Percentiles rank a stretch among this genome's conserved stretches.
phyloP scores from a whole-genome alignment of 2,888 invertebrate species.

The Sthenelais limicola region DNA sequence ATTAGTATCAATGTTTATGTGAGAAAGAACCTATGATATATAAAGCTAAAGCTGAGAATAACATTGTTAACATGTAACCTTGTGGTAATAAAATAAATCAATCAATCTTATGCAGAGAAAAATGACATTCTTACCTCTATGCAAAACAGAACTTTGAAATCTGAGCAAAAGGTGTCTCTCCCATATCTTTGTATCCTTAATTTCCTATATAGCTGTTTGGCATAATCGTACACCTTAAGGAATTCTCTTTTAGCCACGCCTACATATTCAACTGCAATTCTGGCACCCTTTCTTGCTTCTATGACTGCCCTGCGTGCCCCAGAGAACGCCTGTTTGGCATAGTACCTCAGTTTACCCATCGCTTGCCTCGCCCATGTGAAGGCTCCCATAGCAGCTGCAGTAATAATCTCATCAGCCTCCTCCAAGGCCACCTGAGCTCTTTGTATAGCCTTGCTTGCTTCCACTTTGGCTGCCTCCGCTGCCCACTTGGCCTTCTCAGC shows the following conservation, averaged over 20 bases:
- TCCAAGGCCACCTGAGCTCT: slow-evolving; percentile 4
- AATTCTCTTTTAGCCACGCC: slow-evolving; percentile 19
- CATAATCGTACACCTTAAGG: background rate
- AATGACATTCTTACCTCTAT: slow-evolving; percentile 1
- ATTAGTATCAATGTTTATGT: no score
- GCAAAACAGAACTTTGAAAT: slow-evolving; percentile 2
- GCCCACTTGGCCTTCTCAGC: slow-evolving; percentile 13
- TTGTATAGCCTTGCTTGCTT: background rate
- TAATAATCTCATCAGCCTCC: slow-evolving; percentile 12
- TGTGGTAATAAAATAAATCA: no score
- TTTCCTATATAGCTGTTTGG: background rate
- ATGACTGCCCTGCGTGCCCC: slow-evolving; percentile 4
- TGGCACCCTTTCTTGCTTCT: slow-evolving; percentile 20
- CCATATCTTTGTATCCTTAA: slow-evolving; percentile 2
- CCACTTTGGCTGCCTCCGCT: background rate
- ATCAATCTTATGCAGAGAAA: no score
- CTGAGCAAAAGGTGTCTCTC: slow-evolving; percentile 19
- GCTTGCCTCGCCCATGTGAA: slow-evolving; percentile 7
- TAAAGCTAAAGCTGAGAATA: no score
- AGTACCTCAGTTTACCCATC: slow-evolving; percentile 12
- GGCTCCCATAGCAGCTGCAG: slow-evolving; percentile 11
- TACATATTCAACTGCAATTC: background rate
- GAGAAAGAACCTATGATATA: no score
- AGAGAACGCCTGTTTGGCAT: slow-evolving; percentile 10
- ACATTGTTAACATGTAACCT: no score